phyloP scores from a whole-genome alignment of 2,113 vertebrate genomes.

The Seriola rivoliana region DNA sequence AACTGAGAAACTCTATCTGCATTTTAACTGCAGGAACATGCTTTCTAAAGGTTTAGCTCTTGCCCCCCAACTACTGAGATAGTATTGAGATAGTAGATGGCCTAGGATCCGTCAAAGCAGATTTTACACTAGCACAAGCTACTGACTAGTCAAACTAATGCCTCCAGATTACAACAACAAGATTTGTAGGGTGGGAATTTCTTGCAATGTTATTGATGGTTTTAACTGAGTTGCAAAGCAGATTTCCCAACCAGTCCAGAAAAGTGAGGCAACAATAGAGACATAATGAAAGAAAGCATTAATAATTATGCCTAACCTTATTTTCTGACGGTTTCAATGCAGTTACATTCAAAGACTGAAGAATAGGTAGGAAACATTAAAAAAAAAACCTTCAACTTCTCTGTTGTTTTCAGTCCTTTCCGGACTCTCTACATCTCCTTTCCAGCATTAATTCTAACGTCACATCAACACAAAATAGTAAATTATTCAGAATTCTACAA shows the following conservation, averaged over 20 bases:
- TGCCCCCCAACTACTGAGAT: too few species aligned
- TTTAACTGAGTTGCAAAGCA: too few species aligned
- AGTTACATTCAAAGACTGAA: background rate
- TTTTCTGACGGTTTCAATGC: background rate
- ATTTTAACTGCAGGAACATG: background rate
- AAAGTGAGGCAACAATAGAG: background rate
- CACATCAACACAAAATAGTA: background rate
- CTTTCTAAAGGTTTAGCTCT: background rate
- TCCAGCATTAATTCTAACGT: too few species aligned
- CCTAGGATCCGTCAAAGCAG: background rate
- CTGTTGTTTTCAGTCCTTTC: background rate
- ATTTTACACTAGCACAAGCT: background rate
- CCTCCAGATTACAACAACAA: background rate
- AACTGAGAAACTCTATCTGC: background rate
- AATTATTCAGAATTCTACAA: background rate
- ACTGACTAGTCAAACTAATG: background rate
- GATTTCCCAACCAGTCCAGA: background rate
- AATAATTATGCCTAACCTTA: background rate
- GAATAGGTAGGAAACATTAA: too few species aligned
- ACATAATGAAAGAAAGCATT: background rate
- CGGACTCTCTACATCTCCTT: too few species aligned
- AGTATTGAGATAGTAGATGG: too few species aligned
- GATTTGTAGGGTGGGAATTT: background rate
- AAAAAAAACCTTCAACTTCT: background rate
- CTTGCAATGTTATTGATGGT: too few species aligned